phyloP scores from a whole-genome alignment of 1,140 invertebrate species.

The Panagrolaimus sp. region DNA sequence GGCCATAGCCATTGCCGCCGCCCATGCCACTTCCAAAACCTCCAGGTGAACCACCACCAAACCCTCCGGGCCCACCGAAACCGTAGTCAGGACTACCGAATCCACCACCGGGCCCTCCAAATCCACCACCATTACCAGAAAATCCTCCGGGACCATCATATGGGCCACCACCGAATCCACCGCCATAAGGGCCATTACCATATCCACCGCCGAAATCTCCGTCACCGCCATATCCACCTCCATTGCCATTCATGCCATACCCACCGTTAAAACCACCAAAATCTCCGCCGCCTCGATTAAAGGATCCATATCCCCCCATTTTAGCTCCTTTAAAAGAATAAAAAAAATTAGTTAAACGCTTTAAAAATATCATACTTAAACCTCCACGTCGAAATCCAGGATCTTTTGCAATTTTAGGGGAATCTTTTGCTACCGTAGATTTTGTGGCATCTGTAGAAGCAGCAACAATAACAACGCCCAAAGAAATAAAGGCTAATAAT shows the following conservation, averaged over 20 bases:
- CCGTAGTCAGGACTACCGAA: neutral
- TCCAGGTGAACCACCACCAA: neutral
- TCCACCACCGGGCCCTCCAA: neutral
- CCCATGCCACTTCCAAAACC: neutral
- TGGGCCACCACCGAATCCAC: slow-evolving; percentile 5
- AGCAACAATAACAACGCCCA: slow-evolving; percentile 1
- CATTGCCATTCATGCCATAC: neutral
- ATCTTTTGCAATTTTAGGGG: slow-evolving; percentile 4
- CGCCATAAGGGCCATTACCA: neutral
- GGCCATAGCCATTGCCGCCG: slow-evolving; percentile 3
- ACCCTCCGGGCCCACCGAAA: neutral
- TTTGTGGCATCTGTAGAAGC: slow-evolving; percentile 5
- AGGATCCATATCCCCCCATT: slow-evolving; percentile 8
- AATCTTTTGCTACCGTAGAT: slow-evolving; percentile 1
- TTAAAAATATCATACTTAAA: neutral
- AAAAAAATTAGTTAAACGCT: neutral
- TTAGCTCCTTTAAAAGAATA: neutral
- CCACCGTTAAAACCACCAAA: neutral
- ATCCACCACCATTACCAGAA: neutral
- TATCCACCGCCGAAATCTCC: slow-evolving; percentile 13
- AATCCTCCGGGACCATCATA: too few relatives aligned
- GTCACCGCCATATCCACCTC: neutral
- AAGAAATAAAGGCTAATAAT: slow-evolving; percentile 1
- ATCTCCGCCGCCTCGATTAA: neutral
- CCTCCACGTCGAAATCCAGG: slow-evolving; percentile 11